phyloP scores from a whole-genome alignment of 2,888 invertebrate species.

The Sepiola atlantica region DNA sequence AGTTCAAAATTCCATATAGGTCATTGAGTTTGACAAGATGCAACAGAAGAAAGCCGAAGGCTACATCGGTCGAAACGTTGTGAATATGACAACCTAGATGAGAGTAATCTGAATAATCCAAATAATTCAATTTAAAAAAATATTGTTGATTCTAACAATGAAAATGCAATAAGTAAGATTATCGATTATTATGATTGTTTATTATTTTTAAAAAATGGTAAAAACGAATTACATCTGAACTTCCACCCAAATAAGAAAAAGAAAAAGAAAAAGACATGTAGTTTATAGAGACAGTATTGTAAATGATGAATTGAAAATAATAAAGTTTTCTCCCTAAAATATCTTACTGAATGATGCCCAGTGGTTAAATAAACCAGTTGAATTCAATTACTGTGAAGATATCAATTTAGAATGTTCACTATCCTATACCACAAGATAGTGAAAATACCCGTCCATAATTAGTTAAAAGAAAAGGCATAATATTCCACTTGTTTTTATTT shows the following conservation, averaged over 20 bases:
- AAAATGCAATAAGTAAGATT: background rate
- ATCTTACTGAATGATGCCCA: too few species aligned
- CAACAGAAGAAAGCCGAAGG: too few species aligned
- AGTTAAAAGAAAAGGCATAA: too few species aligned
- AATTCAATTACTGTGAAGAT: background rate
- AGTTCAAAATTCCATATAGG: too few species aligned
- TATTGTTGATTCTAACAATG: background rate
- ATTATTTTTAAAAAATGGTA: background rate
- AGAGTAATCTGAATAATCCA: too few species aligned
- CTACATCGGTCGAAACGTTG: too few species aligned
- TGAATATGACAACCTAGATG: too few species aligned
- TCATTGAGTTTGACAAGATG: too few species aligned
- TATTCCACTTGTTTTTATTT: too few species aligned
- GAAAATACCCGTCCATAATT: too few species aligned
- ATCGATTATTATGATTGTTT: background rate
- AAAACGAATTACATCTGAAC: too few species aligned
- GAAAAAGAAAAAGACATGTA: background rate
- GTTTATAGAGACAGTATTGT: background rate
- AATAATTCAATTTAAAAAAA: background rate
- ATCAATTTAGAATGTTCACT: background rate
- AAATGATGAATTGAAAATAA: background rate
- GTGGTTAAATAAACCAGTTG: background rate
- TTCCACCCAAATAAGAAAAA: background rate
- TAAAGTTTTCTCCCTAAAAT: too few species aligned
- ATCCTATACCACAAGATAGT: background rate